Evolutionary conservation across 2,113 vertebrate species (phyloP).

Genomic region (Leptocoma aspasia): DNA sequence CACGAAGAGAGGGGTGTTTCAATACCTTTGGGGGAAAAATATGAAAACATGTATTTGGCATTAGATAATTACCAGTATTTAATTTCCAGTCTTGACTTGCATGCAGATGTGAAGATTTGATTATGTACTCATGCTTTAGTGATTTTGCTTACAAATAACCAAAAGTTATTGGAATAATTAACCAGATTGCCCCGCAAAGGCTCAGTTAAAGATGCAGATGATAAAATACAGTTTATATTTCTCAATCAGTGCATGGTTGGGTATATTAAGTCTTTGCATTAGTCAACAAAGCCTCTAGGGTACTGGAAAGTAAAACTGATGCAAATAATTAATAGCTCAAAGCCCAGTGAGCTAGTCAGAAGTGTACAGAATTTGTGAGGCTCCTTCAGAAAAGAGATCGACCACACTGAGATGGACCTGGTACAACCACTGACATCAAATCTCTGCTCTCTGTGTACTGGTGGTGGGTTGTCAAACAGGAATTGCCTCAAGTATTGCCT

Average conservation of each 20-base stretch:
- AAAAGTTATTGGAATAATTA: conserved; percentile 54
- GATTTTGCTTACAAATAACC: conserved; percentile 51
- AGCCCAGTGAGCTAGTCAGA: neutral
- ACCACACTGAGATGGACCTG: neutral
- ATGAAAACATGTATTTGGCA: conserved; percentile 14
- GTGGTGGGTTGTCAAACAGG: neutral
- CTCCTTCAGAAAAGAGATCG: neutral
- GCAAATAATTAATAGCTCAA: conserved; percentile 32
- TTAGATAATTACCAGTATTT: neutral
- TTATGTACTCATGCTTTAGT: conserved; percentile 39
- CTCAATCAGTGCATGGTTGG: conserved; percentile 19
- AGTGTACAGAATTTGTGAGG: neutral
- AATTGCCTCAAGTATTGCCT: neutral
- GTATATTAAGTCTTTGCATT: conserved; percentile 40
- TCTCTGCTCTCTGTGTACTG: neutral
- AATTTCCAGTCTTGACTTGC: conserved; percentile 32
- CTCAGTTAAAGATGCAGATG: conserved; percentile 28
- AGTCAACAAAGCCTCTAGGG: conserved; percentile 49
- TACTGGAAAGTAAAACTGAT: conserved; percentile 22
- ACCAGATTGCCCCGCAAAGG: conserved; percentile 27
- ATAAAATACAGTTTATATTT: conserved; percentile 33
- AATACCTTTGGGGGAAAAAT: neutral
- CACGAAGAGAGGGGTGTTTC: neutral
- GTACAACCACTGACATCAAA: neutral
- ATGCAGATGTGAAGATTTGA: conserved; percentile 48